These are phyloP conservation scores for Amphimedon queenslandica DNA, from an alignment of 37 sponge, comb jelly and placozoan species.

Conservation along the genomic window DNA sequence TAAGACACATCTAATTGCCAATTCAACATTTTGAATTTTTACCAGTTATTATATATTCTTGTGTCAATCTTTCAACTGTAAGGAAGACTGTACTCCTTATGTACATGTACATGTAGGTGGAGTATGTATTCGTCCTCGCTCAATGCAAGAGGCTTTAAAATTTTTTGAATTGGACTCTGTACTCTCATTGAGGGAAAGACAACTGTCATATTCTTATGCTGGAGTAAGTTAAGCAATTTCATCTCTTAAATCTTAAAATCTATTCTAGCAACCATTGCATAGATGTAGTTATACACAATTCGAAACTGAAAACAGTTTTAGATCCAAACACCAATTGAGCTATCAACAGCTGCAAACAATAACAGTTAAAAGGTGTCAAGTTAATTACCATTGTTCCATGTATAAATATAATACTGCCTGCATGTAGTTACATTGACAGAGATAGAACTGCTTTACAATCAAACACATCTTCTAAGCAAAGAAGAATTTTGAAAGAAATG, in stretches of 20 bases:
- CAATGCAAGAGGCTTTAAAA: constrained; percentile 1
- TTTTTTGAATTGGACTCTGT: constrained; percentile 16
- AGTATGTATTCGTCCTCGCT: not conserved
- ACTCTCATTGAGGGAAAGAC: constrained; percentile 8
- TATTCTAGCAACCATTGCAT: too few relatives aligned
- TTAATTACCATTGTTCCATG: not conserved
- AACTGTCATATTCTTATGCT: too few relatives aligned
- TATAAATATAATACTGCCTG: not conserved
- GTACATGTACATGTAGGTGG: not conserved
- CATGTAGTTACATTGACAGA: not conserved
- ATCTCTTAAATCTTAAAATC: too few relatives aligned
- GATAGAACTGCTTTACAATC: too few relatives aligned
- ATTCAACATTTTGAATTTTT: too few relatives aligned
- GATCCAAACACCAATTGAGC: not conserved
- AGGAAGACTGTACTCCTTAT: too few relatives aligned
- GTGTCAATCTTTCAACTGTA: too few relatives aligned
- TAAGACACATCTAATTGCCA: too few relatives aligned
- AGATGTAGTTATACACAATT: not conserved
- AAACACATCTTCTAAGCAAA: too few relatives aligned
- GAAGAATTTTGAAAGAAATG: not conserved
- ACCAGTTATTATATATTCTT: too few relatives aligned
- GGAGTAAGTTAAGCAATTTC: too few relatives aligned
- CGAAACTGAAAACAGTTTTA: not conserved
- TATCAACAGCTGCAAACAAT: not conserved
- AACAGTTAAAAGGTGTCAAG: not conserved